These are phyloP conservation scores for Quadroppia sp. DNA, from an alignment of 2,888 invertebrate genomes.

Conservation along the genomic window DNA sequence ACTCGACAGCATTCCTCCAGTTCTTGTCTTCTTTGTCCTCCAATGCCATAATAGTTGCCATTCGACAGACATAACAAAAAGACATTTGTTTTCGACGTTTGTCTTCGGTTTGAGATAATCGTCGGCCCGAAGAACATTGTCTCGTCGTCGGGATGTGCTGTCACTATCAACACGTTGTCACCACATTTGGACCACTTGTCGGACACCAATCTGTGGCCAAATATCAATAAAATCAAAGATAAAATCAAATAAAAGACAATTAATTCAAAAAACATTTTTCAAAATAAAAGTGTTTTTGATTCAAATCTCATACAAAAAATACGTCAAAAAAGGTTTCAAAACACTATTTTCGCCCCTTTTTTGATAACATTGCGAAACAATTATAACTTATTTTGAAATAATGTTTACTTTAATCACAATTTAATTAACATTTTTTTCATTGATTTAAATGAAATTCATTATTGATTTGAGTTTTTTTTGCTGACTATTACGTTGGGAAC, in stretches of 20 bases:
- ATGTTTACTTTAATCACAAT: no score
- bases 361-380: no score
- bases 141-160: conserved; percentile 97
- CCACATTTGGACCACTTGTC: not conserved
- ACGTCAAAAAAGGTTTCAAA: not conserved
- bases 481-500: no score
- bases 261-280: conserved; percentile 22
- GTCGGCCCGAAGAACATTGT: conserved; percentile 98
- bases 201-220: not conserved
- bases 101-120: conserved; percentile 54
- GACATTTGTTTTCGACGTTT: conserved; percentile 56
- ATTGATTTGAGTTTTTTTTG: no score
- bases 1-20: conserved; percentile 27
- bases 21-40: conserved; percentile 36
- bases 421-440: no score
- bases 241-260: conserved; percentile 4
- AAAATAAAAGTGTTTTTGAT: not conserved
- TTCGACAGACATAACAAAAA: conserved; percentile 78
- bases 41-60: conserved; percentile 57
- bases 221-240: not conserved
- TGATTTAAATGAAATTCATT: no score
- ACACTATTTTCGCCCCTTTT: not conserved
- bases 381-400: no score
- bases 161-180: conserved; percentile 62
- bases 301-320: not conserved